Evolutionary conservation across 2,797 vertebrate species (phyloP).

Genomic region (Sebastes dallii): DNA sequence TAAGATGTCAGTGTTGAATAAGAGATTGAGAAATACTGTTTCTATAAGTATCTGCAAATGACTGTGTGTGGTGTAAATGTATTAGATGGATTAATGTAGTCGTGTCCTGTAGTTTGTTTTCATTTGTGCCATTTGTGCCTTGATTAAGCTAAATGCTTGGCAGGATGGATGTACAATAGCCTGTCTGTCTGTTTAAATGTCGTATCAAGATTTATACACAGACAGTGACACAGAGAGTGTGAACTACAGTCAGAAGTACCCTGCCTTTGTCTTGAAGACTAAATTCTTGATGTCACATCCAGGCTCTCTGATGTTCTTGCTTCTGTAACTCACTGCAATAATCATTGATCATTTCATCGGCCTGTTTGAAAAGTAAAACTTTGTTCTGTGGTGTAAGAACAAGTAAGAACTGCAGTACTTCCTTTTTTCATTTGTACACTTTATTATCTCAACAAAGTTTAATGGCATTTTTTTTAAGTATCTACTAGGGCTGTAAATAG

Average conservation of each 20-base stretch:
- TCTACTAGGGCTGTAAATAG: neutral
- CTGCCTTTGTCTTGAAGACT: neutral
- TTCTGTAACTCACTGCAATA: neutral
- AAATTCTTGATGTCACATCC: neutral
- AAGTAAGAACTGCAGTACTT: neutral
- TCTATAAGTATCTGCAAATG: constrained; percentile 4
- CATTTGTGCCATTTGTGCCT: neutral
- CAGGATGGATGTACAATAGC: neutral
- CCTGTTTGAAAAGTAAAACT: neutral
- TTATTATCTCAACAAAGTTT: neutral
- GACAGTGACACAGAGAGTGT: neutral
- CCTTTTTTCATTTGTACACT: neutral
- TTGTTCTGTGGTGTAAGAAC: neutral
- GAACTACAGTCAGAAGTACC: neutral
- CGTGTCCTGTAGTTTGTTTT: neutral
- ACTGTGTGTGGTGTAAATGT: neutral
- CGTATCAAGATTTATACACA: neutral
- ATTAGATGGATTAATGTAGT: neutral
- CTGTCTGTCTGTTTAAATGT: neutral
- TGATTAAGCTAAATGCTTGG: neutral
- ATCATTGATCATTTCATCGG: neutral
- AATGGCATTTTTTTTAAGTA: neutral
- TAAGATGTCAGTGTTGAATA: constrained; percentile 24
- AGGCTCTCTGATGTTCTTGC: neutral
- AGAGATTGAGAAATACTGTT: constrained; percentile 24